Conservation (phyloP, 2,113 vertebrate species). For the Morphnarchus princeps region DNA sequence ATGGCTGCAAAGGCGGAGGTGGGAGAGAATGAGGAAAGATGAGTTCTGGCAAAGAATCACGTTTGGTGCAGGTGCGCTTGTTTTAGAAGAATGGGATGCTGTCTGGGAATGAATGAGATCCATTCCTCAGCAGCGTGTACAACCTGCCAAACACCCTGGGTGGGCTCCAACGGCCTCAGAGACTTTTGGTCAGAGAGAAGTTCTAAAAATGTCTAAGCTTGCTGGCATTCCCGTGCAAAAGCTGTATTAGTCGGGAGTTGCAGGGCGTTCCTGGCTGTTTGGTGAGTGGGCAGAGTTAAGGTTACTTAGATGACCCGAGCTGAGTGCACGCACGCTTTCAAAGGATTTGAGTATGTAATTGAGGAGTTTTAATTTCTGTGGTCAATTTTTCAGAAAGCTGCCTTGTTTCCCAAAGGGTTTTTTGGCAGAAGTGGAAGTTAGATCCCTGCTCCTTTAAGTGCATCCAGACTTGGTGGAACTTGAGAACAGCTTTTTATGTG, state of each 20-base stretch:
- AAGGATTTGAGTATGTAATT: conserved; percentile 30
- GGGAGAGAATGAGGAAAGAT: conserved; percentile 38
- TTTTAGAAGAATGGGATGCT: conserved; percentile 63
- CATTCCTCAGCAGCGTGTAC: conserved; percentile 22
- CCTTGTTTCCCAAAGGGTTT: conserved; percentile 47
- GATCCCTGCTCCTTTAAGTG: conserved; percentile 47
- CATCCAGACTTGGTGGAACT: conserved; percentile 51
- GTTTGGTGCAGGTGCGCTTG: conserved; percentile 54
- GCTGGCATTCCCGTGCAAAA: conserved; percentile 17
- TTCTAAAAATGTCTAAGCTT: conserved; percentile 54
- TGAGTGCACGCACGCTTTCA: background rate
- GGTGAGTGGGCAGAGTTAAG: conserved; percentile 34
- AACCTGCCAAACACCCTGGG: conserved; percentile 62
- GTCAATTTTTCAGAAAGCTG: conserved; percentile 51
- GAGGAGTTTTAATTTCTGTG: conserved; percentile 55
- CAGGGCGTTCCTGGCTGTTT: background rate
- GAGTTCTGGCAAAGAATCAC: conserved; percentile 39
- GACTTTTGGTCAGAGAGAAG: conserved; percentile 23
- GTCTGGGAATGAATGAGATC: conserved; percentile 61
- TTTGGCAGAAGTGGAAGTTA: conserved; percentile 48
- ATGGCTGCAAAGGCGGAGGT: conserved; percentile 50
- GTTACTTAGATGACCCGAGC: conserved; percentile 10
- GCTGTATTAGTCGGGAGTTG: background rate
- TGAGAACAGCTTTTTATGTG: conserved; percentile 45
- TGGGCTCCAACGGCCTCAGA: conserved; percentile 13